Conservation (phyloP, 1,140 invertebrate genomes). For the Nixonia krombeini region DNA sequence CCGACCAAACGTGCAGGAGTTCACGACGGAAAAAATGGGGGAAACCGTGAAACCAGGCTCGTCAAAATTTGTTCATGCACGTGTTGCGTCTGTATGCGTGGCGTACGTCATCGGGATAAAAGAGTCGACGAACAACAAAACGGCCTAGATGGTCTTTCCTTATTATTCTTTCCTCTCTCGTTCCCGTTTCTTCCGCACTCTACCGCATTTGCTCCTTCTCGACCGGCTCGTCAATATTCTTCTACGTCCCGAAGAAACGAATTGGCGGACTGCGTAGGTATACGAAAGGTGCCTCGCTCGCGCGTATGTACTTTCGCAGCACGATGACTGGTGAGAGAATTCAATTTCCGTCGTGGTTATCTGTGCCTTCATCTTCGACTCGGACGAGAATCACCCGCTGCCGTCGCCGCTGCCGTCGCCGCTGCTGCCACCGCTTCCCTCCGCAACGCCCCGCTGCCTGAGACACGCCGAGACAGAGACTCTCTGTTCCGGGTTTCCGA, state of each 20-base stretch:
- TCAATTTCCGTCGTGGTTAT: slow-evolving; percentile 69
- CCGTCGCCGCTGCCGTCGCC: no score
- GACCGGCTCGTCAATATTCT: slow-evolving; percentile 49
- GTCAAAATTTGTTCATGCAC: no score
- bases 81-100: slow-evolving; percentile 3
- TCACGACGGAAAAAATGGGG: no score
- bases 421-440: slow-evolving; percentile 49
- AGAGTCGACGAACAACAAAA: slow-evolving; percentile 44
- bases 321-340: slow-evolving; percentile 68
- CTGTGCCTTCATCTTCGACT: slow-evolving; percentile 63
- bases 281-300: slow-evolving; percentile 38
- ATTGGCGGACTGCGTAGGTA: slow-evolving; percentile 44
- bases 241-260: slow-evolving; percentile 49
- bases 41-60: slow-evolving; percentile 2
- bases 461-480: slow-evolving; percentile 19
- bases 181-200: slow-evolving; percentile 29
- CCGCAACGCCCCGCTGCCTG: slow-evolving; percentile 42
- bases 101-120: slow-evolving; percentile 50
- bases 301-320: slow-evolving; percentile 57
- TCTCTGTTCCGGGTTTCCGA: slow-evolving; percentile 38
- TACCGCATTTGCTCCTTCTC: slow-evolving; percentile 31
- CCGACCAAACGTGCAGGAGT: no score
- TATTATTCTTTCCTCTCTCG: slow-evolving; percentile 43
- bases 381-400: slow-evolving; percentile 47
- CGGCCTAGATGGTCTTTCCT: slow-evolving; percentile 33